Base-by-base conservation (phyloP, 1,140 invertebrate genomes). In the Caerostris extrusa region DNA sequence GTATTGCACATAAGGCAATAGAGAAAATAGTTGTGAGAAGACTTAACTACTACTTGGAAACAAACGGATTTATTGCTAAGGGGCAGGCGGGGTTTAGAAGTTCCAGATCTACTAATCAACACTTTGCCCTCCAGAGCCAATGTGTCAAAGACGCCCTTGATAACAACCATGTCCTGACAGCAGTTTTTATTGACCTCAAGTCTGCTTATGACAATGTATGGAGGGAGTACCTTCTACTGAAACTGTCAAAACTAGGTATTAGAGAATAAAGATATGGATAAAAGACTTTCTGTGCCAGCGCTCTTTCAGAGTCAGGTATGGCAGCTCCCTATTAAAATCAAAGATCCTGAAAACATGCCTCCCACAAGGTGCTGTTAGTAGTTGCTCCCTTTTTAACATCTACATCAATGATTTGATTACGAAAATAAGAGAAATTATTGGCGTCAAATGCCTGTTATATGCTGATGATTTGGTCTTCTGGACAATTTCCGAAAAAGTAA, bases 21-120 rank as follows among this genome's bases (percentile, higher is more conserved):
- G 91, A 86, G 71, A 93, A 86, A 69, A 86, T 83, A 67, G 14
- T 93, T 56, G 8, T 17, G 2, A 93, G 50, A n/a, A 67, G 85
- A 61, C 58, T 93, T 19, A 93, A 83, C n/a, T 69, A 67, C 0
- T 57, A 85, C 71, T 53, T 93, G n/a, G 83, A 88, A 64, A n/a
- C 61, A 6, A 67, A 56, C 17, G 60, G 71, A 53, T 6, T 93
- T 53, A 19, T 93, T 5, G 64, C 8, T 53, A 60, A 93, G 53
- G 56, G 61, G 6, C 83, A 71, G 17, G n/a, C n/a, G n/a, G 83
- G 61, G 34, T 56, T 93, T 57, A 86, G 82, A 88, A 60, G 3
- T 7, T 34, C 53, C 10, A 86, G 83, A 81, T 86, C 55, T 81
- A 88, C 60, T 85, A 58, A 88, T 56, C 61, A 12, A 12, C 0